phyloP scores from a whole-genome alignment of 2,113 vertebrate genomes.

The Halichoeres trimaculatus region DNA sequence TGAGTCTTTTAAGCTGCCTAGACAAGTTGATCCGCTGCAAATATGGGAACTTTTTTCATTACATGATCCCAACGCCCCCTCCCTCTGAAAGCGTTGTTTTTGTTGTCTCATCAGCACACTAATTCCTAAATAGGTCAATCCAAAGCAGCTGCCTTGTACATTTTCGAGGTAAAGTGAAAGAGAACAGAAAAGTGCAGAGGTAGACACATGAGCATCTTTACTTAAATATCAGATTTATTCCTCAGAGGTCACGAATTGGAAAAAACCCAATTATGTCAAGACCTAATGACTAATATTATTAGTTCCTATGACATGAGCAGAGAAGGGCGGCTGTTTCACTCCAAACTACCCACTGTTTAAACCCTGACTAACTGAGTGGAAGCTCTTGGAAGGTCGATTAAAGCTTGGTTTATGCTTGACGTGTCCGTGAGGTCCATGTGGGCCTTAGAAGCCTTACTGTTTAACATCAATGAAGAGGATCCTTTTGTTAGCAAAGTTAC shows the following conservation, averaged over 20 bases:
- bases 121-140: slow-evolving; percentile 75
- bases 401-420: too few relatives aligned
- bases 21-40: slow-evolving; percentile 81
- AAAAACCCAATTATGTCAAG: too few relatives aligned
- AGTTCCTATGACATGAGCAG: too few relatives aligned
- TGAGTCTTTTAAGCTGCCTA: slow-evolving; percentile 70
- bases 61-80: slow-evolving; percentile 26
- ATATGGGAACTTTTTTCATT: slow-evolving; percentile 76
- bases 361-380: too few relatives aligned
- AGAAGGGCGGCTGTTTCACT: too few relatives aligned
- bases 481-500: too few relatives aligned
- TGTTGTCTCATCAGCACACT: slow-evolving; percentile 56
- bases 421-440: too few relatives aligned
- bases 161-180: slow-evolving; percentile 14
- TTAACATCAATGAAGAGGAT: too few relatives aligned
- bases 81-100: slow-evolving; percentile 60
- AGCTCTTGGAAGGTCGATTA: too few relatives aligned
- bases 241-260: not conserved
- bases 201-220: not conserved
- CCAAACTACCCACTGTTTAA: too few relatives aligned
- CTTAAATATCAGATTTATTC: not conserved
- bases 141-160: slow-evolving; percentile 22
- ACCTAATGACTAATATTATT: too few relatives aligned
- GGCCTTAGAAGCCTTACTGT: too few relatives aligned
- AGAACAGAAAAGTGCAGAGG: slow-evolving; percentile 11